Evolutionary conservation across 2,888 invertebrate species (phyloP).

Genomic region (Trissolcus japonicus): DNA sequence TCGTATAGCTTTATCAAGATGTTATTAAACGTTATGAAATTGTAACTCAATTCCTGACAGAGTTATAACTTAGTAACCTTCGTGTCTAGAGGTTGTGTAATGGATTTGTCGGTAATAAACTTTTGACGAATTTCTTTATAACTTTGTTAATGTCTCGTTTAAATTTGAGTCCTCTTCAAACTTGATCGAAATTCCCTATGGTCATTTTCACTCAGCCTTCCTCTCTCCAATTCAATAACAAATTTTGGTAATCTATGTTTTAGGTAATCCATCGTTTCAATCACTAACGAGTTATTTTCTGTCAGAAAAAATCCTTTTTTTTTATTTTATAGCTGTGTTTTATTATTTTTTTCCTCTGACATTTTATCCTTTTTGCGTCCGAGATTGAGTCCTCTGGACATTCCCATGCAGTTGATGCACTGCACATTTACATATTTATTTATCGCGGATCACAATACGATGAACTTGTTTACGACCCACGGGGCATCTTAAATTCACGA

Average conservation of each 20-base stretch:
- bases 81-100: conserved; percentile 42
- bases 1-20: conserved; percentile 49
- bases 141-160: conserved; percentile 15
- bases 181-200: neutral
- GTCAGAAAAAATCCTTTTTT: neutral
- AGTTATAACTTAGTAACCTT: conserved; percentile 44
- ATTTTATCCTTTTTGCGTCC: conserved; percentile 16
- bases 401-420: conserved; percentile 41
- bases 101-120: conserved; percentile 27
- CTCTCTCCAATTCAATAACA: neutral
- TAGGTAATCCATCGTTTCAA: neutral
- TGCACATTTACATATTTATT: conserved; percentile 36
- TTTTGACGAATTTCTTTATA: conserved; percentile 31
- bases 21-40: conserved; percentile 54
- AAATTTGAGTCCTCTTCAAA: conserved; percentile 8
- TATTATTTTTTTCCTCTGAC: neutral
- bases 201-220: neutral
- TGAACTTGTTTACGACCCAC: conserved; percentile 34
- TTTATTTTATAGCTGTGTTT: neutral
- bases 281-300: neutral
- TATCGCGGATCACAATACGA: conserved; percentile 30
- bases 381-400: conserved; percentile 32
- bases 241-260: neutral
- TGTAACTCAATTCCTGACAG: conserved; percentile 51
- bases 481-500: conserved; percentile 46